These are phyloP conservation scores for Toxotes jaculatrix DNA, from an alignment of 2,113 vertebrate species.

Conservation along the genomic window DNA sequence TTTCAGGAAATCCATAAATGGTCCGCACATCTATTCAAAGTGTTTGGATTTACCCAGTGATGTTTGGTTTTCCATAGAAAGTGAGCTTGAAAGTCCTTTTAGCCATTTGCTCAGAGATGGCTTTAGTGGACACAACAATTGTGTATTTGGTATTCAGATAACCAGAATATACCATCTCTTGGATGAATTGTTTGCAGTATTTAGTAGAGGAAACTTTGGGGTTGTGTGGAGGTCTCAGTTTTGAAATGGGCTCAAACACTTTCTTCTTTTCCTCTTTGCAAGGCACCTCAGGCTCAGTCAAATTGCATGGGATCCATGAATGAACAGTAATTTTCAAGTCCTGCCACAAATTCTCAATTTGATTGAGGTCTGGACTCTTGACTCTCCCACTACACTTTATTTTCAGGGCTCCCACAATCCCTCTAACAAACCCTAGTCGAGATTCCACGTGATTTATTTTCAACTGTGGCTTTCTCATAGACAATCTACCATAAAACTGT, in stretches of 20 bases:
- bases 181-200: not conserved
- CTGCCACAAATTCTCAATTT: constrained; percentile 12
- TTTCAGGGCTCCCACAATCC: not conserved
- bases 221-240: not conserved
- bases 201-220: not conserved
- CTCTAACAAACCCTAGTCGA: not conserved
- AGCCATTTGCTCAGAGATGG: not conserved
- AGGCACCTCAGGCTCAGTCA: not conserved
- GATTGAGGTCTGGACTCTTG: not conserved
- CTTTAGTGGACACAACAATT: not conserved
- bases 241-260: not conserved
- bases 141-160: not conserved
- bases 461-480: not conserved
- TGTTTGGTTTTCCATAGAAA: not conserved
- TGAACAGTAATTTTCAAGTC: constrained; percentile 21
- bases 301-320: not conserved
- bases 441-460: not conserved
- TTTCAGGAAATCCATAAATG: not conserved
- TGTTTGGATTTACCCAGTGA: not conserved
- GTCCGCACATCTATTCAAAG: not conserved
- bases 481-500: not conserved
- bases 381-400: not conserved
- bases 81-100: not conserved
- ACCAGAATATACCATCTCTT: not conserved
- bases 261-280: not conserved